A percentile compares a stretch with the other conserved stretches of the same genome.
Evolutionary conservation across 2,113 vertebrate species (phyloP).

Genomic region (Pluvialis apricaria): DNA sequence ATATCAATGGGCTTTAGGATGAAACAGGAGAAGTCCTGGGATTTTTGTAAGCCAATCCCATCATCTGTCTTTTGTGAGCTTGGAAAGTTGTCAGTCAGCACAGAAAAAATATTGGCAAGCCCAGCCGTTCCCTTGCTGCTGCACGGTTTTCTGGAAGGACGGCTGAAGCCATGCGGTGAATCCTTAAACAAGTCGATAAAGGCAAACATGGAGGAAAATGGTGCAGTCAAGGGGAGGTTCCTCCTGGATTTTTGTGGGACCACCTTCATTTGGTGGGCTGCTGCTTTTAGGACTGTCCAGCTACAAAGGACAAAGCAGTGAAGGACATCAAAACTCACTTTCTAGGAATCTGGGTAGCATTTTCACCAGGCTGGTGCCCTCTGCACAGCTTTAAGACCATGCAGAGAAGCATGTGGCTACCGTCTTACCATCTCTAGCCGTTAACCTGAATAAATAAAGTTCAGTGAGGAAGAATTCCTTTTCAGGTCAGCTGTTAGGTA

Average conservation of each 20-base stretch:
- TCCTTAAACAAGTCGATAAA: neutral
- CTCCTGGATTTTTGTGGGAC: neutral
- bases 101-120: neutral
- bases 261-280: neutral
- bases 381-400: neutral
- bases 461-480: neutral
- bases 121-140: neutral
- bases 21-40: neutral
- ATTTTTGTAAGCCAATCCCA: neutral
- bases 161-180: neutral
- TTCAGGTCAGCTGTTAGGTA: neutral
- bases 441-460: neutral
- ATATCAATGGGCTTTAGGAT: neutral
- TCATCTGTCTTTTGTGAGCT: constrained; percentile 4
- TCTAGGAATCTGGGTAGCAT: neutral
- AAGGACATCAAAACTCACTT: neutral
- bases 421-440: neutral
- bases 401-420: neutral
- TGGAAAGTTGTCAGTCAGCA: constrained; percentile 17
- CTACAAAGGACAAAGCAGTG: neutral
- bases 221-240: neutral
- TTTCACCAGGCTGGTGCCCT: neutral
- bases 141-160: neutral
- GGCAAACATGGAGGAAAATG: neutral
- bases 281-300: neutral